Evolutionary conservation across 2,888 invertebrate genomes (phyloP), one percentile per base, ranked within the genome.

Genomic region (Oxyteleia sp.): DNA sequence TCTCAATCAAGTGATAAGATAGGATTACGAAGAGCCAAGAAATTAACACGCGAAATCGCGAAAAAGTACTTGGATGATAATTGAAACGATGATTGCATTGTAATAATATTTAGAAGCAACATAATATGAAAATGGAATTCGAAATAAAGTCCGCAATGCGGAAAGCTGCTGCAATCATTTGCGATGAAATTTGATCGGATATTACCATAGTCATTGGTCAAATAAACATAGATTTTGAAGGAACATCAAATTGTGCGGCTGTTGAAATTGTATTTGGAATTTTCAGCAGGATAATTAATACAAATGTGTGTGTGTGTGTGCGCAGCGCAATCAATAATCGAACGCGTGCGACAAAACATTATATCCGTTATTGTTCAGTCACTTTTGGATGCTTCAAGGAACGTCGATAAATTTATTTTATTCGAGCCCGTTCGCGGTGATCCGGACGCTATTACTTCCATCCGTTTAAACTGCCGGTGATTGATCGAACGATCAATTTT

Each of bases 201-300:
- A 53, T 55, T 23, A 74, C 43, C 35, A 35, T 45, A 74, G 59
- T 49, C 23, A 59, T 41, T 49, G 43, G 29, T 38, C 32, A 41
- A 76, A 76, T 51, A 59, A 66, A 51, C 49, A 57, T 59, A 57
- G 47, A 76, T 76, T 76, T 66, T 20, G 59, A 53, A 59, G 41
- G 29, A 53, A 51, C 41, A 76, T 57, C 55, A 64, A 66, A 57
- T 49, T 53, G 45, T 18, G 49, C 29, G 66, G 26, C 18, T 23
- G 32, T 29, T 16, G 47, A 16, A 57, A 41, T 63, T 53, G 53
- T 57, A 47, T 57, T 75, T 47, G 57, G 26, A 75, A 64, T 75
- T 74, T 75, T 64, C 74, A 45, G 45, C 1, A 55, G 23, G 23
- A 78, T 63, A 63, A 78, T 69, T 61, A 78, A 61, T 18, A 51